phyloP scores from a whole-genome alignment of 2,888 invertebrate genomes.

The Podabrus alpinus region DNA sequence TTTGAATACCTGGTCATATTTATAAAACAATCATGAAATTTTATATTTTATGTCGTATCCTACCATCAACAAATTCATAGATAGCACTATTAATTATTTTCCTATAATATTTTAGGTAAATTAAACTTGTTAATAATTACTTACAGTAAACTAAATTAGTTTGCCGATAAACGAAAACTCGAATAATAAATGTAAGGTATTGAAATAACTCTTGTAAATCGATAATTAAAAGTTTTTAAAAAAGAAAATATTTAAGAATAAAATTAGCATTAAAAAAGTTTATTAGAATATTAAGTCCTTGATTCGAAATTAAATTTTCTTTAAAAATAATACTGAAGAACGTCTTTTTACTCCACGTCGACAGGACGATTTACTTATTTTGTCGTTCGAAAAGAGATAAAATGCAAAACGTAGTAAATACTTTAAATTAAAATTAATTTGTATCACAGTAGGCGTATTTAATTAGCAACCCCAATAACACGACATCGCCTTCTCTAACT shows the following conservation, averaged over 20 bases:
- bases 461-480: constrained; percentile 18
- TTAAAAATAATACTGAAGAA: neutral
- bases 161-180: neutral
- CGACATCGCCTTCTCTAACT: constrained; percentile 8
- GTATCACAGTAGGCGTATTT: constrained; percentile 28
- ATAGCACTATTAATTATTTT: neutral
- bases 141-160: too few relatives aligned
- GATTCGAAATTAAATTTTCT: neutral
- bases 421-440: constrained; percentile 27
- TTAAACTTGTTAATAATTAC: neutral
- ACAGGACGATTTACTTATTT: neutral
- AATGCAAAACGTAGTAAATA: constrained; percentile 11
- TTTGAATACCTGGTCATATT: neutral
- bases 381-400: neutral
- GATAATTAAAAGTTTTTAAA: too few relatives aligned
- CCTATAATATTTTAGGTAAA: neutral
- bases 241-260: neutral
- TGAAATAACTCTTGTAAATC: neutral
- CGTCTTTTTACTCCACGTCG: neutral
- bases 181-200: neutral
- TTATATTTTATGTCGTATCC: neutral
- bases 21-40: neutral
- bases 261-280: neutral
- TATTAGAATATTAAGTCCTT: neutral
- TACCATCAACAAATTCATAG: neutral